These are phyloP conservation scores for Drosophila virilis DNA, from an alignment of 1,140 invertebrate species.

Conservation along the genomic window DNA sequence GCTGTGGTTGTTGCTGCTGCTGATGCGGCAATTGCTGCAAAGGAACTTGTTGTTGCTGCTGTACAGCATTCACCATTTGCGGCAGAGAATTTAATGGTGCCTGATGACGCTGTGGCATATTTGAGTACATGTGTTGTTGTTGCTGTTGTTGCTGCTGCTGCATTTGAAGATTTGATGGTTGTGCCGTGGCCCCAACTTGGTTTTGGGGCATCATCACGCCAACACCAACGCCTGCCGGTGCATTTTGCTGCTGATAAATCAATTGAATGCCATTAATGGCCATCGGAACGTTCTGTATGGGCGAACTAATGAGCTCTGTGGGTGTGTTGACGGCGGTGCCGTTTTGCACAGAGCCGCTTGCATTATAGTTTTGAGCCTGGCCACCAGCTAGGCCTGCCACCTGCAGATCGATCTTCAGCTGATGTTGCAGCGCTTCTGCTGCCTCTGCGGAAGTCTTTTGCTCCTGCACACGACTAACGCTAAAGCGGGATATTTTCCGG, in stretches of 20 bases:
- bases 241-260: slow-evolving; percentile 64
- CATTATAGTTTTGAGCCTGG: slow-evolving; percentile 40
- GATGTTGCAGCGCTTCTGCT: slow-evolving; percentile 45
- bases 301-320: slow-evolving; percentile 66
- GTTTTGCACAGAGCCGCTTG: slow-evolving; percentile 49
- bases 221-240: slow-evolving; percentile 27
- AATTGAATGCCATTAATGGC: slow-evolving; percentile 69
- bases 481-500: slow-evolving; percentile 80
- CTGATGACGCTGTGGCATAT: slow-evolving; percentile 46
- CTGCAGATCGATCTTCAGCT: slow-evolving; percentile 73
- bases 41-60: slow-evolving; percentile 50
- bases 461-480: slow-evolving; percentile 80
- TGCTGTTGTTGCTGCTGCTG: slow-evolving; percentile 24
- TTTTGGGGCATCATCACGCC: slow-evolving; percentile 36
- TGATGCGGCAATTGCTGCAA: slow-evolving; percentile 50
- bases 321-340: slow-evolving; percentile 73
- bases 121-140: slow-evolving; percentile 44
- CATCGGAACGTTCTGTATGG: slow-evolving; percentile 68
- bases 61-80: slow-evolving; percentile 52
- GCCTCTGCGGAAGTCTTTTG: slow-evolving; percentile 58
- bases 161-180: slow-evolving; percentile 40
- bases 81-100: slow-evolving; percentile 37
- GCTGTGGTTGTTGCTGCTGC: slow-evolving; percentile 26
- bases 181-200: slow-evolving; percentile 43
- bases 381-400: slow-evolving; percentile 40